Conservation (phyloP, 2,888 invertebrate genomes). For the Melikaiella ostensackeni region DNA sequence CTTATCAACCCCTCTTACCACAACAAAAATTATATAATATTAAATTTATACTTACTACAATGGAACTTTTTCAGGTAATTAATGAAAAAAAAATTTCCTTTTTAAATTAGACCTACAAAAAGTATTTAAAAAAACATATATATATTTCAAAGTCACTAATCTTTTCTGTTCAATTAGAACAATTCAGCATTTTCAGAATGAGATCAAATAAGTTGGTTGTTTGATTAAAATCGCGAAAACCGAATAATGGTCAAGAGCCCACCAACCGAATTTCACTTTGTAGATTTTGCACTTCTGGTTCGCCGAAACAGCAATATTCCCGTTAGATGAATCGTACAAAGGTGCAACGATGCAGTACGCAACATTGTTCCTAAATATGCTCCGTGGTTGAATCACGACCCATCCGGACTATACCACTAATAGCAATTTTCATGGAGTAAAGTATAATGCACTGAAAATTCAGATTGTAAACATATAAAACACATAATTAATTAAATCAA, state of each 20-base stretch:
- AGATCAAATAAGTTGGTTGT: slow-evolving; percentile 2
- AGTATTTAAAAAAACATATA: too few relatives aligned
- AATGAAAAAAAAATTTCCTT: too few relatives aligned
- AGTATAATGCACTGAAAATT: not conserved
- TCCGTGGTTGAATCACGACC: not conserved
- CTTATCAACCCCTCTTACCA: too few relatives aligned
- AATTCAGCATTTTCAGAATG: not conserved
- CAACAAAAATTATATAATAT: too few relatives aligned
- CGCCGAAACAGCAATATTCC: slow-evolving; percentile 9
- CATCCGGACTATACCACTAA: not conserved
- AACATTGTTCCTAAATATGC: slow-evolving; percentile 27
- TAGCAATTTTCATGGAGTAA: not conserved
- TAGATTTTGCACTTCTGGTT: slow-evolving; percentile 15
- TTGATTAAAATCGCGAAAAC: slow-evolving; percentile 28
- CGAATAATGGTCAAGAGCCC: slow-evolving; percentile 7
- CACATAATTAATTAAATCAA: too few relatives aligned
- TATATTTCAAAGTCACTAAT: too few relatives aligned
- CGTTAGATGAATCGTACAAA: slow-evolving; percentile 11
- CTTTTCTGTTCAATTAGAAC: too few relatives aligned
- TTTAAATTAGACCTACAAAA: too few relatives aligned
- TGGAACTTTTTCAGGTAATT: too few relatives aligned
- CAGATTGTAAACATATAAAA: not conserved
- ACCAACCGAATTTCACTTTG: slow-evolving; percentile 1
- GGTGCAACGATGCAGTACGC: not conserved
- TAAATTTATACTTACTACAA: too few relatives aligned